phyloP scores from a whole-genome alignment of 2,797 vertebrate species.

The Oreonectes daqikongensis region DNA sequence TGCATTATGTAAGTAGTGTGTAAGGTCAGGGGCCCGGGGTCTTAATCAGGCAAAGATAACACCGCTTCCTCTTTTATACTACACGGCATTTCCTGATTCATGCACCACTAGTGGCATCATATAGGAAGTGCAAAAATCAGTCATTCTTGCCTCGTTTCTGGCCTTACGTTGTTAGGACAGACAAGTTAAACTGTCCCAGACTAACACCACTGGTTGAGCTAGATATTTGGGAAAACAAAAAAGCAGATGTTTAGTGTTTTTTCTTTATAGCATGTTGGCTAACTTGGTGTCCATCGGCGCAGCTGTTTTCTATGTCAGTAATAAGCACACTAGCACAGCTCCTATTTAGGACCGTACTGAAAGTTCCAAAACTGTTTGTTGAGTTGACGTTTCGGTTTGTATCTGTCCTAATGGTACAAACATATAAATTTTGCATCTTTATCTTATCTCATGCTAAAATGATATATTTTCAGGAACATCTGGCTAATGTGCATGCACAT shows the following conservation, averaged over 20 bases:
- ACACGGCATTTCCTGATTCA: neutral
- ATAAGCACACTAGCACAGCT: too few species aligned
- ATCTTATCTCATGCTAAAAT: too few species aligned
- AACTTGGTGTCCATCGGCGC: too few species aligned
- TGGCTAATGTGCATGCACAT: neutral
- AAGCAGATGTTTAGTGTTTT: neutral
- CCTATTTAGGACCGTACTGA: too few species aligned
- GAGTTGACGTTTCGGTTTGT: too few species aligned
- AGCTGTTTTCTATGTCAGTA: too few species aligned
- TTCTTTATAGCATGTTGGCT: too few species aligned
- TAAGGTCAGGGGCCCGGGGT: constrained; percentile 46
- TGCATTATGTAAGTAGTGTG: constrained; percentile 50
- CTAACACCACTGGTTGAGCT: neutral
- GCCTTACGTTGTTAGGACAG: neutral
- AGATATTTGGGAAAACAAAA: neutral
- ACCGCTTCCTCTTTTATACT: constrained; percentile 13
- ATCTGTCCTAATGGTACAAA: too few species aligned
- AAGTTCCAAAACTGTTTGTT: too few species aligned
- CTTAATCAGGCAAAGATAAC: constrained; percentile 50
- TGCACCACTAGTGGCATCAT: neutral
- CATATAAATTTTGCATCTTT: too few species aligned
- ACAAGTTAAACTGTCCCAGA: neutral
- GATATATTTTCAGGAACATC: neutral
- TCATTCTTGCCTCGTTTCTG: neutral
- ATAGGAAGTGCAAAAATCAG: neutral